Base-by-base conservation (phyloP, 2,113 vertebrate genomes). In the Brevimyrus niger region DNA sequence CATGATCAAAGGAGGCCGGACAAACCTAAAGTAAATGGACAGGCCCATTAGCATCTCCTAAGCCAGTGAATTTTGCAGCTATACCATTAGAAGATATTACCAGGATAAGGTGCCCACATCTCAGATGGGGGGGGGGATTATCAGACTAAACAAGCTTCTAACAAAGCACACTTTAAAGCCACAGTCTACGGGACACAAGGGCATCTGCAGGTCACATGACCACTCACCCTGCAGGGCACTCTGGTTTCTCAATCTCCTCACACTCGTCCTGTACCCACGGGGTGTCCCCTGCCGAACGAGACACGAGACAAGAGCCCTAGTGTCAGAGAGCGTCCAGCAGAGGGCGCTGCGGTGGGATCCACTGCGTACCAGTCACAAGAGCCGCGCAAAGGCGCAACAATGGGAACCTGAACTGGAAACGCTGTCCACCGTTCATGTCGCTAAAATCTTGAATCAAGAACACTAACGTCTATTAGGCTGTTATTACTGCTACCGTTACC, bases 1-100 rank as follows among this genome's bases (percentile, higher is more conserved):
- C 94, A 99, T 98, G 93, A 99, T 98, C 93, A 99, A 95, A 0
- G 98, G 98, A 88, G 98, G 97, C 0, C 96, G 97, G 82, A 96
- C 89, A 90, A 99, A 99, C 88, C 98, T 99, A 92, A 44, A 94
- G 58, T 0, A 31, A n/a, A 50, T 50, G 2, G 83, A 58, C 19
- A 46, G 13, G 51, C 85, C 6, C 4, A 53, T 87, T 55, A 31
- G 27, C 21, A 21, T 23, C 21, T 35, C 31, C 27, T 76, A 80
- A 80, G 13, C 73, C 1, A 7, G 35, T 76, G 73, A 35, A 76
- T 76, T 35, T 76, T 76, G 13, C 69, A 35, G 69, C 11, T 38
- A 11, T 13, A 76, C 31, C 69, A 38, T 42, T 42, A 42, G 35
- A 80, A 35, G 65, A 23, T 13, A 31, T 10, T 11, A 31, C 61